Base-by-base conservation (phyloP, 2,888 invertebrate genomes). In the Drosophila maculinotata region DNA sequence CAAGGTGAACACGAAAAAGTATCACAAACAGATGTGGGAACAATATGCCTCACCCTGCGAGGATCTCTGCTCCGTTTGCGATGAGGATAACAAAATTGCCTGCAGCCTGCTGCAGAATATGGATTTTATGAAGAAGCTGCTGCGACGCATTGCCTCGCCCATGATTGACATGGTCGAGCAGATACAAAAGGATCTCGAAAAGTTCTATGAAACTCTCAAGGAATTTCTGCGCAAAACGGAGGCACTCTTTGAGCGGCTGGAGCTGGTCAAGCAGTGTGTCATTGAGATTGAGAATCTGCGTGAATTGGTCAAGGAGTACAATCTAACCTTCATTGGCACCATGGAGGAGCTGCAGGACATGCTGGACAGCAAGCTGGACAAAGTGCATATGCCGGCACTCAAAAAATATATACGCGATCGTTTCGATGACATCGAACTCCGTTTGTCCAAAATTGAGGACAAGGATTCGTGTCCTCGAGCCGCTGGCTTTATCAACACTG, bases 341-440 rank as follows among this genome's bases (percentile, higher is more conserved):
- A 90, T 92, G 89, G 88, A 89, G 68, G 91, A 91, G 58, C 70
- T 91, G 39, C 91, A 91, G 79, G 91, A 91, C 1, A 91, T 91
- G 89, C 65, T 91, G 14, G 91, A 91, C 45, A 72, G 87, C 3
- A 91, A 92, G 57, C 47, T 91, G 62, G 90, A 91, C 47, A 91
- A 91, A 52, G 72, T 88, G 0, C 89, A 91, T 36, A 86, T 91
- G 60, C 90, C 91, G 20, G 79, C 90, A 0, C 56, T 91, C 2
- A 91, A 92, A 60, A 89, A 87, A 38, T 90, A 83, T 35, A 81
- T 90, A 12, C 67, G 69, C 4, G 84, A 88, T 57, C 85, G 79
- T 5, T 78, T 90, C 48, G 63, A 71, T 3, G 64, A 67, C 1
- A 82, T 91, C 2, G 80, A 89, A 2, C 4, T 2, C 0, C 65